Evolutionary conservation across 2,797 vertebrate species (phyloP), one percentile per base, ranked within the genome.

Genomic region (Sitta carolinensis): DNA sequence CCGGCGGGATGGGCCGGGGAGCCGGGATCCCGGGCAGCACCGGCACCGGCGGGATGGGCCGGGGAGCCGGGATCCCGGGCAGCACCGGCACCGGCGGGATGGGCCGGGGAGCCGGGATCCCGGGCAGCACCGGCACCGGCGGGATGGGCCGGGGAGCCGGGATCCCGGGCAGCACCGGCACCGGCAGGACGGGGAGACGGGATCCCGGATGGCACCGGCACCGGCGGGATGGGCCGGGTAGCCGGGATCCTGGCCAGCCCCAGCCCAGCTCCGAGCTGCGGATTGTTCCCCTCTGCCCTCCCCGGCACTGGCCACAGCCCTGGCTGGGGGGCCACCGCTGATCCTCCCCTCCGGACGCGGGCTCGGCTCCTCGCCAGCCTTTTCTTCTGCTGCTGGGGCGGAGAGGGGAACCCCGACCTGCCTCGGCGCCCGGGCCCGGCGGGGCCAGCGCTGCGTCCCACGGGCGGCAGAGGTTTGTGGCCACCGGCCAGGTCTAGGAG

Each of bases 361-460:
- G 48, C 59, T 76, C 2, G 6, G 83, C 63, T 68, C 58, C 68
- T 9, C 0, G 1, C 14, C 76, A 80, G 59, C 16, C 27, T 40
- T 51, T 75, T n/a, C 80, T 59, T 21, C 55, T 40, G 58, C 47
- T 7, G n/a, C 23, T 19, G 0, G 55, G 54, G 38, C 1, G 1
- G 38, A 18, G 38, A 47, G n/a, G 13, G 40, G 66, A 69, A 4
- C 13, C 14, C 34, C 1, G 57, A 38, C 4, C 22, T 5, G 9
- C 26, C 1, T 0, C 3, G 1, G 48, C 45, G 8, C 29, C 57
- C 0, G 0, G 30, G 29, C 12, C 40, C 40, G 40, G 40, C 0
- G 5, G 67, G 29, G 76, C 18, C 66, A 43, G 43, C 58, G 2
- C 43, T 0, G 1, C 19, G 29, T 40, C 59, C 63, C 54, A 4